Evolutionary conservation across 2,797 vertebrate species (phyloP), one percentile per base, ranked within the genome.

Genomic region (Gallirallus australis): DNA sequence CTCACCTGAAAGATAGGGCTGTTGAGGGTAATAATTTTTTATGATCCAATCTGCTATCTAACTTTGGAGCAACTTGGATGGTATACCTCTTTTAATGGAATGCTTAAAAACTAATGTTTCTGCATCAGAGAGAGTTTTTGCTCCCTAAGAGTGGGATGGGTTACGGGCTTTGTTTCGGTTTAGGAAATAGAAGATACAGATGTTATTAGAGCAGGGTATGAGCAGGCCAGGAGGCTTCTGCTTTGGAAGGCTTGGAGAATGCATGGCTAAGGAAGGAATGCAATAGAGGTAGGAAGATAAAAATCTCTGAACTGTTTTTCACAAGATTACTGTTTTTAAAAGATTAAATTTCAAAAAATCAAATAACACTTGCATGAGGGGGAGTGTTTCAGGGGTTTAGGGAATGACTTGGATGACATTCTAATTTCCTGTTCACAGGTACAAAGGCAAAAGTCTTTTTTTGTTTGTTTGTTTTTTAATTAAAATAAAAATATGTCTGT

Each of bases 21-120:
- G 89, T 31, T 3, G 33, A 89, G 50, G 70, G 65, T 79, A 88
- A 86, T 79, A 61, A 48, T 83, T 78, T 90, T 94, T 97, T 90
- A 83, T 82, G 52, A 82, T 78, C 77, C 77, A 94, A 81, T 91
- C 79, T 88, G 63, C 45, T 93, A 52, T 88, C 69, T 85, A 82
- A 69, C 47, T 81, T 39, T 88, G 87, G 63, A 83, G 63, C 19
- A 88, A 72, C 54, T 83, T 61, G 60, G 71, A 91, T 5, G 3
- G 65, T 61, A 59, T 7, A 69, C 15, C 30, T 79, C 52, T 86
- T 92, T 63, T 25, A 90, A 66, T 56, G 25, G 63, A 65, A 87
- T 76, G 35, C 35, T 86, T 76, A 90, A 80, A 78, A 72, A 20
- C 2, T 7, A 85, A 45, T 19, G 31, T 52, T 84, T 95, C 86